Evolutionary conservation across 1,140 invertebrate genomes (phyloP), one percentile per base, ranked within the genome.

Genomic region (Heterodera schachtii): DNA sequence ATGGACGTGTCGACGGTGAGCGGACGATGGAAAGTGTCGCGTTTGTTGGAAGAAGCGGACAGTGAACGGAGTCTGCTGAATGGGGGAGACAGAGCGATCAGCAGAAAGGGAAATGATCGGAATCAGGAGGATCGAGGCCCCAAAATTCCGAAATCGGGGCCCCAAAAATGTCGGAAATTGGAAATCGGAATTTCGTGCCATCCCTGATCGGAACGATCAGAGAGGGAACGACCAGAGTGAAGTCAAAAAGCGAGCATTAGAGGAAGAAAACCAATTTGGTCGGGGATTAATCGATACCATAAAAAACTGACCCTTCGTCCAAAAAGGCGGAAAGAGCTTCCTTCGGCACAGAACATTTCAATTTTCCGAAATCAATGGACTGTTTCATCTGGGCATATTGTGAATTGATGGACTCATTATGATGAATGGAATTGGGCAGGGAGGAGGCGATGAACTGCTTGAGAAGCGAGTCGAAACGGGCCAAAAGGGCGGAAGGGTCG

Each of bases 361-460:
- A n/a, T 41, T 82, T 19, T 31, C 9, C 31, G 77, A 67, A 69
- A 13, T n/a, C 43, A 13, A 46, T 49, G 31, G 83, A 46, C 47
- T 85, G 81, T 57, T 86, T 85, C 11, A 86, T 11, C 46, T 69
- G 46, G 16, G 76, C 21, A 69, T 75, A 87, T 71, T 85, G 81
- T 19, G 67, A 13, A 21, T 75, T 43, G 57, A 71, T 3, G 41
- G 69, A 71, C 41, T 71, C 69, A 13, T 69, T 69, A 43, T 16
- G 67, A 9, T 9, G n/a, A 41, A 81, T 81, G n/a, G 78, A n/a
- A 41, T 80, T 47, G 2, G 52, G 49, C 1, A 73, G 46, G 1
- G 71, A 47, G 47, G 66, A 84, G 41, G 43, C n/a, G 52, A 47
- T 75, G 49, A 64, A 82, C 44, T 67, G 44, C 49, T 82, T 82